Conservation (phyloP, 2,797 vertebrate genomes). For the Artibeus lituratus region DNA sequence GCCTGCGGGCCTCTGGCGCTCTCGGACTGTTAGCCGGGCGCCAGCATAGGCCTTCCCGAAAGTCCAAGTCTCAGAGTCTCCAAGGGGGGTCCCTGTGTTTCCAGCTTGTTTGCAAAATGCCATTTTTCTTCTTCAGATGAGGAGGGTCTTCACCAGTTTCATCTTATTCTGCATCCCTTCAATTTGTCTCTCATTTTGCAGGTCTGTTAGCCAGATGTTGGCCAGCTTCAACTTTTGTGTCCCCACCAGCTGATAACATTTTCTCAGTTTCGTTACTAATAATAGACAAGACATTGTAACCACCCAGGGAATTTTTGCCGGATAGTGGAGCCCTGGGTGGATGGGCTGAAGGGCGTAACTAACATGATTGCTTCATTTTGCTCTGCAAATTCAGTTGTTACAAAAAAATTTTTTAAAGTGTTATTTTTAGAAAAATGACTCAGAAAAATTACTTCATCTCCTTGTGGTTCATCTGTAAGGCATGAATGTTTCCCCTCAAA, state of each 20-base stretch:
- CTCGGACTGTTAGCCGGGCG: background rate
- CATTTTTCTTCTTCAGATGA: background rate
- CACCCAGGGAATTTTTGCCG: background rate
- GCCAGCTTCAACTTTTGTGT: background rate
- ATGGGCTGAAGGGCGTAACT: background rate
- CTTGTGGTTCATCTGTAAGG: background rate
- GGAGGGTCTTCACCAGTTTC: background rate
- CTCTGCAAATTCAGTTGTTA: background rate
- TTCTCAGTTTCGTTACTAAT: slow-evolving; percentile 37
- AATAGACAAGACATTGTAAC: background rate
- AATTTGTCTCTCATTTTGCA: background rate
- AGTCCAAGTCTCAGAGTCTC: background rate
- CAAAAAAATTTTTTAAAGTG: background rate
- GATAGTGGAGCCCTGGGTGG: background rate
- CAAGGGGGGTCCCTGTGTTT: background rate
- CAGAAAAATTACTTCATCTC: background rate
- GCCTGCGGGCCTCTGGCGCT: background rate
- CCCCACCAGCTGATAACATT: background rate
- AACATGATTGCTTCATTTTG: background rate
- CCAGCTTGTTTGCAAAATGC: background rate
- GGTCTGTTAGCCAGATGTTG: background rate
- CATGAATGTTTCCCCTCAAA: background rate
- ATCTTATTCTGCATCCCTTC: background rate
- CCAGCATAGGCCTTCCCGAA: background rate
- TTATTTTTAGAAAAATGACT: slow-evolving; percentile 1